Percentiles rank a stretch among this genome's conserved stretches.
phyloP scores from a whole-genome alignment of 2,888 invertebrate genomes.

The Chouioia cunea region DNA sequence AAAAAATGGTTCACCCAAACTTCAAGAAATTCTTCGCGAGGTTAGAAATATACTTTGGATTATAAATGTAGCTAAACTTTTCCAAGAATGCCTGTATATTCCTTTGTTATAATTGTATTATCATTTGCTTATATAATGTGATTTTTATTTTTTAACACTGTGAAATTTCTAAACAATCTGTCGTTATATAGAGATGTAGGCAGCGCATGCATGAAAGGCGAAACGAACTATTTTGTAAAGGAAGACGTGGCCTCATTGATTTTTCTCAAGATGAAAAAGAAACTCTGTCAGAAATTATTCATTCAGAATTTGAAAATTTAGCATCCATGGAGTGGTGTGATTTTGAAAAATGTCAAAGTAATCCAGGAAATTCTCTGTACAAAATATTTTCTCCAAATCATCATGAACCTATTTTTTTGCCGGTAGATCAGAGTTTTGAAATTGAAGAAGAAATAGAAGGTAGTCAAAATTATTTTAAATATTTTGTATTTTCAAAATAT shows the following conservation, averaged over 20 bases:
- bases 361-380: no score
- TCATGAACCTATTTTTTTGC: conserved; percentile 8
- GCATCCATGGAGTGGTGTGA: conserved; percentile 45
- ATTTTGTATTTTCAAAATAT: not conserved
- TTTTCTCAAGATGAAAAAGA: conserved; percentile 51
- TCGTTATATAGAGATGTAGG: conserved; percentile 57
- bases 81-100: no score
- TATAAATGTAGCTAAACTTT: not conserved
- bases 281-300: conserved; percentile 58
- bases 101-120: not conserved
- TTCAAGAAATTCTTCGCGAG: conserved; percentile 44
- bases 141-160: not conserved
- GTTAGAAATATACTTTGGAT: conserved; percentile 34
- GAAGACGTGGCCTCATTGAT: conserved; percentile 53
- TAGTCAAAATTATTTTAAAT: conserved; percentile 13
- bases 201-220: conserved; percentile 61
- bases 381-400: not conserved
- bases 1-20: conserved; percentile 47
- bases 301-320: conserved; percentile 58
- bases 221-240: conserved; percentile 56
- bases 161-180: conserved; percentile 9
- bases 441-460: conserved; percentile 45
- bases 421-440: conserved; percentile 36
- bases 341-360: not conserved
- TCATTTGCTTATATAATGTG: not conserved